These are phyloP conservation scores for Drosophila nebulosa DNA, from an alignment of 1,140 invertebrate genomes.

Conservation along the genomic window DNA sequence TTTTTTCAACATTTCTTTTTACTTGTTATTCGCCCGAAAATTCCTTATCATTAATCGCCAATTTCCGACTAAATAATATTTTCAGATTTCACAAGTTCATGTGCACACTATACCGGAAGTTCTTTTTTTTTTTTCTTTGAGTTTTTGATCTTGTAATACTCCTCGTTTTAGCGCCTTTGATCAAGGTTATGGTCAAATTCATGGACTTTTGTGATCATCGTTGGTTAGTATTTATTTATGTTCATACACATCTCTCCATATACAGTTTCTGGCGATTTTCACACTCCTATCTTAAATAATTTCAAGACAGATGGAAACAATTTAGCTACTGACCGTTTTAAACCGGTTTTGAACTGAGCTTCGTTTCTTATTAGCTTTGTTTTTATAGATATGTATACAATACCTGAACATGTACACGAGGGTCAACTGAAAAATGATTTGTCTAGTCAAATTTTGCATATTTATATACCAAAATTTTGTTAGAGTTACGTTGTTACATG, in stretches of 20 bases:
- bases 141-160: neutral
- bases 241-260: neutral
- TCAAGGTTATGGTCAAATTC: conserved; percentile 1
- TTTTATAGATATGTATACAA: neutral
- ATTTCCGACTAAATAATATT: too few species aligned
- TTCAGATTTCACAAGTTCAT: too few species aligned
- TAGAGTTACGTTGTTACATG: too few species aligned
- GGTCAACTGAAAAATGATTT: neutral
- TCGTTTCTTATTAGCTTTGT: neutral
- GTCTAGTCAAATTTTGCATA: too few species aligned
- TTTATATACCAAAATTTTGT: too few species aligned
- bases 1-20: too few species aligned
- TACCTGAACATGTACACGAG: neutral
- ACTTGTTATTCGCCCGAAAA: too few species aligned
- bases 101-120: neutral
- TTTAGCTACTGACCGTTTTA: neutral
- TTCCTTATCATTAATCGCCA: too few species aligned
- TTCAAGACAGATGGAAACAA: neutral
- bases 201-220: neutral
- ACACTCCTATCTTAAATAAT: conserved; percentile 2
- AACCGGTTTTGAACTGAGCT: conserved; percentile 5
- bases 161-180: neutral
- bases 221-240: neutral
- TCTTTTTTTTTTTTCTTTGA: neutral
- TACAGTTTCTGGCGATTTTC: neutral